Percentiles rank a stretch among this genome's conserved stretches.
These are phyloP conservation scores for Balearica regulorum DNA, from an alignment of 2,797 vertebrate genomes.

Conservation along the genomic window DNA sequence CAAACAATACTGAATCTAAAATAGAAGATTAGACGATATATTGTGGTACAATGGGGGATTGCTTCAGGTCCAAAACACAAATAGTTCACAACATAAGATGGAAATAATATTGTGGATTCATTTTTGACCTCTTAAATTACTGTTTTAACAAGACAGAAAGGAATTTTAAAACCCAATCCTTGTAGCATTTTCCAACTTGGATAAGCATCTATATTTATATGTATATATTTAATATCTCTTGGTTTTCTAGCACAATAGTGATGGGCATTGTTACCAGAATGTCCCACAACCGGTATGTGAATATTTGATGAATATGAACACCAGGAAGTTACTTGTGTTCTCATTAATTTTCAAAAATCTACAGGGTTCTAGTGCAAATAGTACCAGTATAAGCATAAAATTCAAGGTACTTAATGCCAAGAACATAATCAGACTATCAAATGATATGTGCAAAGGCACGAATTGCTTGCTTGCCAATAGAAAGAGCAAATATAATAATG, in stretches of 20 bases:
- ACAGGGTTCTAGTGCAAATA: background rate
- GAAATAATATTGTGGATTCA: background rate
- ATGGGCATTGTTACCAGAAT: background rate
- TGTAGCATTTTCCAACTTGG: background rate
- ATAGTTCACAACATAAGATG: background rate
- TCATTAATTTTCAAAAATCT: constrained; percentile 39
- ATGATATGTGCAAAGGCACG: background rate
- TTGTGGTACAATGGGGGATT: background rate
- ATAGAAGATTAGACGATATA: background rate
- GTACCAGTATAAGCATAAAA: constrained; percentile 1
- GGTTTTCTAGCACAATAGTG: background rate
- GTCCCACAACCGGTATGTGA: background rate
- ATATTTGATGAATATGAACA: background rate
- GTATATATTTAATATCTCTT: background rate
- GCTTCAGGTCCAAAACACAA: background rate
- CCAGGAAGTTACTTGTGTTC: background rate
- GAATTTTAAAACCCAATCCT: background rate
- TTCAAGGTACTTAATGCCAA: background rate
- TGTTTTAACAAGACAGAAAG: background rate
- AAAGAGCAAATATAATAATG: background rate
- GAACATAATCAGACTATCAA: constrained; percentile 3
- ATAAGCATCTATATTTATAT: background rate
- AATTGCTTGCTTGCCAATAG: background rate
- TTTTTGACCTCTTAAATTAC: background rate
- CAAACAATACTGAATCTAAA: constrained; percentile 4